phyloP scores from a whole-genome alignment of 2,797 vertebrate species.

The Coreius guichenoti region DNA sequence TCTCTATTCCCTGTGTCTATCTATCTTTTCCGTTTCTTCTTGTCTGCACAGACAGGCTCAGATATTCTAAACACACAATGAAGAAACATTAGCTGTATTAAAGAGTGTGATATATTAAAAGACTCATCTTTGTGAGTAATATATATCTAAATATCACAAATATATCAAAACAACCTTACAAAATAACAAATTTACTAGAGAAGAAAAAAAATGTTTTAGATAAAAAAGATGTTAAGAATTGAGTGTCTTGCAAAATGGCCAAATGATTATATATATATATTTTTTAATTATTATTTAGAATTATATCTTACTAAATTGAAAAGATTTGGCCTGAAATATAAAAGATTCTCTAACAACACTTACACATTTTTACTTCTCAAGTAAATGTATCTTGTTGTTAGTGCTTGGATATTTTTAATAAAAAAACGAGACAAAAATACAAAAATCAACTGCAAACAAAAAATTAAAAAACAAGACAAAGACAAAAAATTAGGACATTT shows the following conservation, averaged over 20 bases:
- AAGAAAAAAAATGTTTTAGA: not conserved
- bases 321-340: not conserved
- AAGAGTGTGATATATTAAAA: constrained; percentile 18
- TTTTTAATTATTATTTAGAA: not conserved
- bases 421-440: too few relatives aligned
- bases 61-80: not conserved
- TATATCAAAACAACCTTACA: not conserved
- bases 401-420: not conserved
- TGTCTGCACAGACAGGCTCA: not conserved
- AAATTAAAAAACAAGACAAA: not conserved
- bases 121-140: not conserved
- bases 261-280: not conserved
- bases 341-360: not conserved
- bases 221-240: too few relatives aligned
- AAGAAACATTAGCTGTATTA: not conserved
- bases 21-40: not conserved
- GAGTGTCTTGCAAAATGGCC: not conserved
- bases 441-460: too few relatives aligned
- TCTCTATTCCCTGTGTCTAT: constrained; percentile 14
- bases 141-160: not conserved
- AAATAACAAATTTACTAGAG: not conserved
- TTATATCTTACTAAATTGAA: not conserved
- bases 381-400: too few relatives aligned
- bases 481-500: not conserved
- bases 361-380: not conserved